Evolutionary conservation across 2,888 invertebrate genomes (phyloP), one percentile per base, ranked within the genome.

Genomic region (Eupithecia pulchellata): DNA sequence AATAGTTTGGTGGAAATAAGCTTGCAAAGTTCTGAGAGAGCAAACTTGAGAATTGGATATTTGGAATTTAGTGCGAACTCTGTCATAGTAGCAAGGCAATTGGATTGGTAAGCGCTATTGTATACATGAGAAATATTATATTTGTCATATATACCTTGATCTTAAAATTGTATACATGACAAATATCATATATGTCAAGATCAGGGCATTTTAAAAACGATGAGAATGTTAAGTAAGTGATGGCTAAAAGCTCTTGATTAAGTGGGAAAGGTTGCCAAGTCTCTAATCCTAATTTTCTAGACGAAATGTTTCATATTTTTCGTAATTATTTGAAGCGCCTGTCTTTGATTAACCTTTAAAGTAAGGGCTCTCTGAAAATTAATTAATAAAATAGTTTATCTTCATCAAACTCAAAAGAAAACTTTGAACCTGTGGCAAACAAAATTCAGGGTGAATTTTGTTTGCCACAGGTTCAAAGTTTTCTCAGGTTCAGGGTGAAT

Each of bases 1-100:
- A 90, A 91, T 88, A 89, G 88, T 89, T 88, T 86, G 84, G 84
- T 89, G 84, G 81, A 87, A 88, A 89, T 88, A 88, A 88, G 84
- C 84, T 83, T 80, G 77, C 78, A 77, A 89, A 88, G 84, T 89
- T 89, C 78, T 71, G 74, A 89, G 88, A 84, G 86, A 86, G 83
- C 84, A 75, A 88, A 89, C 85, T 90, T 85, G 82, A 86, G 85
- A 84, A 85, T 86, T 85, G 86, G 89, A 86, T 90, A 89, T 89
- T 88, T 87, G 82, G 84, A 86, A 89, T 86, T 86, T 82, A 70
- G 69, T 70, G 69, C 65, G 34, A 74, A 63, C 69, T 72, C 61
- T 29, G 64, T 64, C 36, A 27, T 64, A 61, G 29, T n/a, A 61
- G 64, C 25, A 30, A 32, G 13, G 25, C 61, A 36, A 61, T 34